A percentile compares a stretch with the other conserved stretches of the same genome.
Evolutionary conservation across 2,888 invertebrate genomes (phyloP).

Genomic region (Nycteola revayana): DNA sequence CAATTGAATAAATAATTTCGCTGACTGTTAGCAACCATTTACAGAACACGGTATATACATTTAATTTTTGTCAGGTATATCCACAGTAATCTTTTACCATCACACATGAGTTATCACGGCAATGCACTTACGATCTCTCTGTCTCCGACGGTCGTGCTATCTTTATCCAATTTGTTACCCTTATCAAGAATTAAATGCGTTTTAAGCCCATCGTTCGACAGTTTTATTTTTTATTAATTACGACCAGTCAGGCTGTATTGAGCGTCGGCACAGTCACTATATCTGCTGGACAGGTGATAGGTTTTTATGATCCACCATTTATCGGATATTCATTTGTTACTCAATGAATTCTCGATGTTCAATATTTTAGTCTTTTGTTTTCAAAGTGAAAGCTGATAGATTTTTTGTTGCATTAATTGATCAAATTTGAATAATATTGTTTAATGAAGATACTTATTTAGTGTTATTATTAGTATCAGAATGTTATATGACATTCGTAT

Average conservation of each 20-base stretch:
- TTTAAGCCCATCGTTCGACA: constrained; percentile 67
- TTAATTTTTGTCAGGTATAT: too few relatives aligned
- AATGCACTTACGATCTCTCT: constrained; percentile 81
- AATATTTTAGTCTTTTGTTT: constrained; percentile 17
- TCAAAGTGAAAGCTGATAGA: too few relatives aligned
- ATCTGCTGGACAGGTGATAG: constrained; percentile 65
- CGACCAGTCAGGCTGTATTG: constrained; percentile 43
- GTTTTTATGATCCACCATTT: constrained; percentile 66
- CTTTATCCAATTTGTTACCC: constrained; percentile 82
- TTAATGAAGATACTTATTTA: too few relatives aligned
- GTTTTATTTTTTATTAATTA: constrained; percentile 76
- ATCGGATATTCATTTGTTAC: constrained; percentile 67
- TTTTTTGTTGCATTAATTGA: too few relatives aligned
- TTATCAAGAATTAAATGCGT: constrained; percentile 82
- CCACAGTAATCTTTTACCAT: constrained; percentile 43
- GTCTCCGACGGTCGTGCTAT: constrained; percentile 72
- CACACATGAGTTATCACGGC: constrained; percentile 71
- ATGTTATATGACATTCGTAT: too few relatives aligned
- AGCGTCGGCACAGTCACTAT: constrained; percentile 47
- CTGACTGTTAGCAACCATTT: too few relatives aligned
- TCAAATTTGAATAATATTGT: too few relatives aligned
- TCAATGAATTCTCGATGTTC: constrained; percentile 48
- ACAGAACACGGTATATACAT: too few relatives aligned
- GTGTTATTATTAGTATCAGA: too few relatives aligned
- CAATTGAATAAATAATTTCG: too few relatives aligned